These are phyloP conservation scores for Neopelma chrysocephalum DNA, from an alignment of 2,797 vertebrate species.

Conservation along the genomic window DNA sequence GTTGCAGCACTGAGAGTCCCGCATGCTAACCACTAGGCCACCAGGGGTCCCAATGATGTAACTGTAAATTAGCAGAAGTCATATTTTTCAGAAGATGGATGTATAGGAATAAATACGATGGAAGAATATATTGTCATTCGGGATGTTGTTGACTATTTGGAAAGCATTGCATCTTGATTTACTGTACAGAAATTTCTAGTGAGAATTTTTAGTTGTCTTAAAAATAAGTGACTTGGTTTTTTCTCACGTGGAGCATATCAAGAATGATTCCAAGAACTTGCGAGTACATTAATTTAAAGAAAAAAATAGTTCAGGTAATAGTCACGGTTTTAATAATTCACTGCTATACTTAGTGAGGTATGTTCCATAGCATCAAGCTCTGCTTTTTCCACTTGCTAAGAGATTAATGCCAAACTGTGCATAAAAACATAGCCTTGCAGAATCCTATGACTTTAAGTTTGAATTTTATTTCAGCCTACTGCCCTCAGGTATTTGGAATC, in stretches of 20 bases:
- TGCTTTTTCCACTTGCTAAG: background rate
- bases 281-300: background rate
- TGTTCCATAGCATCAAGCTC: background rate
- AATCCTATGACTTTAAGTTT: background rate
- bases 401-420: background rate
- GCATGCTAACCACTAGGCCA: too few relatives aligned
- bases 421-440: background rate
- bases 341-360: background rate
- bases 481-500: background rate
- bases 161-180: background rate
- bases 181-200: background rate
- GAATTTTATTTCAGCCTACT: background rate
- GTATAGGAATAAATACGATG: background rate
- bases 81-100: background rate
- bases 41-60: too few relatives aligned
- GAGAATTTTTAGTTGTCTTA: background rate
- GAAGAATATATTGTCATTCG: background rate
- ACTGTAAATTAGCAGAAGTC: background rate
- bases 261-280: background rate
- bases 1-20: too few relatives aligned
- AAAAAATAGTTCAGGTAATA: background rate
- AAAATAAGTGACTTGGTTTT: rapidly evolving
- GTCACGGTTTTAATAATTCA: background rate
- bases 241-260: background rate
- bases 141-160: background rate